These are phyloP conservation scores for Equus przewalskii DNA, from an alignment of 2,113 vertebrate genomes.

Conservation along the genomic window DNA sequence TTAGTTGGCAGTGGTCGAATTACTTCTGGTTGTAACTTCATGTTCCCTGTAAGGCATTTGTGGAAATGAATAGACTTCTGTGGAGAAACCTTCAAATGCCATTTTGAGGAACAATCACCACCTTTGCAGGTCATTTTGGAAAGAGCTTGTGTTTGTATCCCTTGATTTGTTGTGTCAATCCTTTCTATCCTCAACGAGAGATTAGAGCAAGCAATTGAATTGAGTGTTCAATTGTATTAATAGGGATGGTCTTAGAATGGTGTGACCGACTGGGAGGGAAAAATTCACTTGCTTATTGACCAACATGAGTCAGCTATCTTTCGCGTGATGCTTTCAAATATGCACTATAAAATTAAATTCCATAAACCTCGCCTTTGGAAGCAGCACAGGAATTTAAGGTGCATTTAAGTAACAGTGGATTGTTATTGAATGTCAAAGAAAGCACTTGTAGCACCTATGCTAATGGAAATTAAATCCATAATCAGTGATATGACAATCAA, in stretches of 20 bases:
- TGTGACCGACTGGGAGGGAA: background rate
- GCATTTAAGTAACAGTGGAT: constrained; percentile 74
- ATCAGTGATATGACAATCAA: constrained; percentile 63
- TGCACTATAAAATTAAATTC: constrained; percentile 74
- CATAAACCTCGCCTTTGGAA: constrained; percentile 78
- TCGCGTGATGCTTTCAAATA: constrained; percentile 78
- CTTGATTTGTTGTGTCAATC: background rate
- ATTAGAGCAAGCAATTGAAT: background rate
- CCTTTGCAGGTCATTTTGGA: background rate
- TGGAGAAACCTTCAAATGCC: background rate
- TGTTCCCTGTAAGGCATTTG: background rate
- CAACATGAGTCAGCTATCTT: constrained; percentile 26
- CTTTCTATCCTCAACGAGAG: background rate
- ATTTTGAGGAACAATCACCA: background rate
- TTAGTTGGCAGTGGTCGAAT: background rate
- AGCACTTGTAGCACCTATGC: constrained; percentile 22
- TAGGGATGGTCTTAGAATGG: background rate
- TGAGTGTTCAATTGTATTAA: background rate
- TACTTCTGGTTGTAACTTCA: constrained; percentile 23
- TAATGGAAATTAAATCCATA: constrained; percentile 79
- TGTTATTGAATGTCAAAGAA: constrained; percentile 70
- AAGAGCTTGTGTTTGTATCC: background rate
- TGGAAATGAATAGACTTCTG: background rate
- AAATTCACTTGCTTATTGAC: constrained; percentile 28
- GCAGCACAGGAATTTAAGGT: constrained; percentile 78